These are phyloP conservation scores for Aphaenogaster ashmeadi DNA, from an alignment of 1,140 invertebrate species.

Conservation along the genomic window DNA sequence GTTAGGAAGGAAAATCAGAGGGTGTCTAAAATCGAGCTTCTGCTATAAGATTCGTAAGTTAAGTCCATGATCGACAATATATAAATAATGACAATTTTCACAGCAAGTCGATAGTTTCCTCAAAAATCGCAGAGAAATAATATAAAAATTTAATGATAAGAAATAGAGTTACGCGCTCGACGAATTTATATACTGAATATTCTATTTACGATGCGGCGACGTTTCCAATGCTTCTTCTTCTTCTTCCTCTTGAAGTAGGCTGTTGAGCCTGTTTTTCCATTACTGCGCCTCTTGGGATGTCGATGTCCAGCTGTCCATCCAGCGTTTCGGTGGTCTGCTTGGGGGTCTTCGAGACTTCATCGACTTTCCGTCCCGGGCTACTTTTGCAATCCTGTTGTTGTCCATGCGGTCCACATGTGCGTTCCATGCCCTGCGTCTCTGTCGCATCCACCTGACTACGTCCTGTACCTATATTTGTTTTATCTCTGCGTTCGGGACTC, in stretches of 20 bases:
- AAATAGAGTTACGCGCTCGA: background rate
- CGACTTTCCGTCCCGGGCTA: background rate
- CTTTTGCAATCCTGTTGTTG: background rate
- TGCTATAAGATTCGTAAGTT: slow-evolving; percentile 13
- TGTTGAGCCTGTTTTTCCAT: too few species aligned
- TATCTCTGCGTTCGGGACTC: too few species aligned
- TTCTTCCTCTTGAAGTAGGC: too few species aligned
- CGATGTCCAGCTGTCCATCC: background rate
- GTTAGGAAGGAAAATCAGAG: background rate
- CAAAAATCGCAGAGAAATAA: background rate
- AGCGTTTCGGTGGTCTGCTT: background rate
- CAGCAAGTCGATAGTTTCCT: background rate
- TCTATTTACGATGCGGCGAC: background rate
- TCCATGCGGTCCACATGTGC: background rate
- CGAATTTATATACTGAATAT: background rate
- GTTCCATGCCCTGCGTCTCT: too few species aligned
- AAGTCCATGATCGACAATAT: background rate
- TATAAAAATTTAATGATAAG: background rate
- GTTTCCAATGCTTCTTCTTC: too few species aligned
- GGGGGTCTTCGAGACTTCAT: background rate
- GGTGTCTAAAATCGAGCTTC: background rate
- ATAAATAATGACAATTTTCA: background rate
- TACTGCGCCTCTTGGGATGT: too few species aligned
- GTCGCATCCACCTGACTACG: too few species aligned
- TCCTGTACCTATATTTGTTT: too few species aligned